Evolutionary conservation across 1,140 invertebrate species (phyloP).

Genomic region (Drosophila pectinifera): DNA sequence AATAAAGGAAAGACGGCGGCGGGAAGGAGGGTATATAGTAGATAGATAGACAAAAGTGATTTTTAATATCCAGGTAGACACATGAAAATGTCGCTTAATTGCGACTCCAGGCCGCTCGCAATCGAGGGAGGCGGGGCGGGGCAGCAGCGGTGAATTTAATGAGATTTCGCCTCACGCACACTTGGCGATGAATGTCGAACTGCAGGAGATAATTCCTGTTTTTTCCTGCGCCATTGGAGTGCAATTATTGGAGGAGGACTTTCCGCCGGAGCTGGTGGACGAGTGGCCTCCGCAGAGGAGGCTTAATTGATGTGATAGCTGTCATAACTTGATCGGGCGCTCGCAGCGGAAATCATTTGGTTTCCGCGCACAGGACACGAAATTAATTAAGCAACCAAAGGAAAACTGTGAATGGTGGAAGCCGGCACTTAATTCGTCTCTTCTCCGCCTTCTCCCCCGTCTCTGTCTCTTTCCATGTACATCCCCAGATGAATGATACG

Average conservation of each 20-base stretch:
- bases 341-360: constrained; percentile 41
- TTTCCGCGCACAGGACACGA: constrained; percentile 40
- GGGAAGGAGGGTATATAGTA: neutral
- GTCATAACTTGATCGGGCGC: constrained; percentile 50
- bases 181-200: constrained; percentile 51
- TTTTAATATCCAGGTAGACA: constrained; percentile 39
- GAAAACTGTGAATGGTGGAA: constrained; percentile 47
- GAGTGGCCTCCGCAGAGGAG: constrained; percentile 8
- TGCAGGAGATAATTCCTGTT: constrained; percentile 37
- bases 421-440: constrained; percentile 51
- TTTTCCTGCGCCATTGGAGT: constrained; percentile 36
- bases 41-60: constrained; percentile 42
- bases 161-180: constrained; percentile 47
- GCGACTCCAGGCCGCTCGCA: constrained; percentile 34
- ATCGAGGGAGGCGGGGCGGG: constrained; percentile 6
- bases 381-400: constrained; percentile 56
- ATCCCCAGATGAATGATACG: constrained; percentile 89
- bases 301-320: constrained; percentile 56
- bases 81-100: constrained; percentile 56
- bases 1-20: neutral
- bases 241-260: constrained; percentile 45
- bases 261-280: constrained; percentile 12
- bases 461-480: constrained; percentile 1
- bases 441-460: constrained; percentile 10
- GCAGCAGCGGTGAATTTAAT: constrained; percentile 48